Base-by-base conservation (phyloP, 2,797 vertebrate genomes). In the Steatocranus sp. region DNA sequence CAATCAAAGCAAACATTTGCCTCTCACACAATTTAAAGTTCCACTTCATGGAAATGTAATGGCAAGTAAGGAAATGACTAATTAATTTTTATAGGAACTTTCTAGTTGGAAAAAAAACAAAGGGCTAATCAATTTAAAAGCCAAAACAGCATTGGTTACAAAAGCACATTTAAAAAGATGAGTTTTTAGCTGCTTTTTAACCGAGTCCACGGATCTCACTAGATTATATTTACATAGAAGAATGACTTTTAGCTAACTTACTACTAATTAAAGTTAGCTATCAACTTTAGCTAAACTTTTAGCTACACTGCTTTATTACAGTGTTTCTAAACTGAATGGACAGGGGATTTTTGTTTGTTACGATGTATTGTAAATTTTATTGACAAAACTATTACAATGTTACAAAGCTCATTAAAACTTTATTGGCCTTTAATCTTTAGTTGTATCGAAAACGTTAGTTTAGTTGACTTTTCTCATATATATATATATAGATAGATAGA, bases 401-500 rank as follows among this genome's bases (percentile, higher is more conserved):
- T 34, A 58, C 30, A 58, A 34, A 58, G 10, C 56, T 58, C 17
- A 18, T 32, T 58, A 58, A 1, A 0, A 7, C 18, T 18, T 61
- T 34, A 61, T 11, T 34, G 30, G 30, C 30, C 10, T 34, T 34
- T 11, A 34, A 34, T n/a, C 30, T n/a, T 61, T 34, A 61, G 30
- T 5, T n/a, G 56, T n/a, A 61, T 34, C 2, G 6, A 58, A 58
- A 58, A 32, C 6, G 6, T 11, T 58, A 58, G 27, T 32, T 32
- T 58, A 58, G 9, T 32, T 58, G 9, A 18, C 56, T 58, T 10
- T 58, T 58, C n/a, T n/a, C n/a, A 3, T 2, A 36, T 11, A 36
- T 11, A 36, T 11, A 36, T 36, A 36, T 36, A 36, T 36, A 11
- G 10, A 36, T 36, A 36, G 9, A 36, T 0, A 10, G 0, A 14